Base-by-base conservation (phyloP, 2,797 vertebrate genomes). In the Gobionotothen gibberifrons region DNA sequence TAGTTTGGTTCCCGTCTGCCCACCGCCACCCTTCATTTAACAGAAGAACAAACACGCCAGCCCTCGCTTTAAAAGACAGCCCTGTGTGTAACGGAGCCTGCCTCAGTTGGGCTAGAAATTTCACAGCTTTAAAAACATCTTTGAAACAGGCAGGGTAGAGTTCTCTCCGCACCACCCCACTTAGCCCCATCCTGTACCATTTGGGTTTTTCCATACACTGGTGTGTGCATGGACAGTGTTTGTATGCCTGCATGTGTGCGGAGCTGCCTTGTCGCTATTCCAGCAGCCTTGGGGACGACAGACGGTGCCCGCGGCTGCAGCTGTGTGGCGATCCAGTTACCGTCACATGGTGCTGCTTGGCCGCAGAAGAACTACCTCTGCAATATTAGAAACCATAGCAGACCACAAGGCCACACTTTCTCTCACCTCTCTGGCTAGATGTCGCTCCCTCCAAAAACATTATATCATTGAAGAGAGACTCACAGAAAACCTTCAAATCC, bases 111-210 rank as follows among this genome's bases (percentile, higher is more conserved):
- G 86, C 76, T 16, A 85, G 81, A 93, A 90, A 93, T 93, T 89
- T 92, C 89, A 93, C 93, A 92, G 92, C 89, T 93, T 93, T 93
- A 90, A 91, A 95, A 94, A 93, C 92, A 92, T 92, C 87, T 93
- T 92, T 92, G 91, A 93, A 94, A 94, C 88, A 92, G 90, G 83
- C 89, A 73, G 90, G 87, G 84, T 93, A 91, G 87, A 85, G 90
- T 94, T 94, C 87, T 87, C 79, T 59, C 69, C 60, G 43, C 82
- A 62, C 84, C 80, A 68, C 85, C 81, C 69, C 78, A 82, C 84
- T 87, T 85, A 85, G 79, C 85, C 82, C 69, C 81, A 85, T 88
- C 86, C 87, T 85, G 85, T 81, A 88, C 86, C 75, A 76, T 87
- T 84, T 91, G 83, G 58, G 79, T 87, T 93, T 93, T 93, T 91